These are phyloP conservation scores for Shinisaurus crocodilurus DNA, from an alignment of 2,113 vertebrate genomes.

Conservation along the genomic window DNA sequence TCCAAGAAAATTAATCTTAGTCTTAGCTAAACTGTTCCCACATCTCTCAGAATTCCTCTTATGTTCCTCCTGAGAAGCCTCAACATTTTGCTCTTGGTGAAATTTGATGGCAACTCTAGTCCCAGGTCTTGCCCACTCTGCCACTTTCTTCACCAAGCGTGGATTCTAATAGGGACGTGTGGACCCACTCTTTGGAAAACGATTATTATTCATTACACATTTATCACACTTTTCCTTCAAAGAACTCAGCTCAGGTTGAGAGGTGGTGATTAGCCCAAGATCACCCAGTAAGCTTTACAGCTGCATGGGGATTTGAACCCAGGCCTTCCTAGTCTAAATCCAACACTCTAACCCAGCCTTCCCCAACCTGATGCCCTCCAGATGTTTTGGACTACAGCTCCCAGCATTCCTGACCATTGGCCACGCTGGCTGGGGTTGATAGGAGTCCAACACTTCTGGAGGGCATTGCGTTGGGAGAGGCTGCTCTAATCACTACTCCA, in stretches of 20 bases:
- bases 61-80: background rate
- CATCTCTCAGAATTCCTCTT: too few species aligned
- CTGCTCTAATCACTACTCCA: too few species aligned
- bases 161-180: background rate
- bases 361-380: too few species aligned
- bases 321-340: background rate
- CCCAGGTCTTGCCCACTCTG: background rate
- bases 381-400: too few species aligned
- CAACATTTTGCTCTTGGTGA: background rate
- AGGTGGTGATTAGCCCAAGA: background rate
- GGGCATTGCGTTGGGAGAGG: too few species aligned
- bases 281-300: background rate
- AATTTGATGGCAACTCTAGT: background rate
- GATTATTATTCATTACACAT: background rate
- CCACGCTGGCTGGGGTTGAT: too few species aligned
- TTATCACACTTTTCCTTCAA: background rate
- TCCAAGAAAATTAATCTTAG: background rate
- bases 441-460: too few species aligned
- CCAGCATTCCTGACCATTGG: too few species aligned
- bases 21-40: background rate
- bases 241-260: background rate
- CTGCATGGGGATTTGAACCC: background rate
- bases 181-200: background rate
- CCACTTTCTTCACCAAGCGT: background rate
- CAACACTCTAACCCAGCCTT: background rate